phyloP scores from a whole-genome alignment of 1,140 invertebrate genomes.

The Chymomyza costata region DNA sequence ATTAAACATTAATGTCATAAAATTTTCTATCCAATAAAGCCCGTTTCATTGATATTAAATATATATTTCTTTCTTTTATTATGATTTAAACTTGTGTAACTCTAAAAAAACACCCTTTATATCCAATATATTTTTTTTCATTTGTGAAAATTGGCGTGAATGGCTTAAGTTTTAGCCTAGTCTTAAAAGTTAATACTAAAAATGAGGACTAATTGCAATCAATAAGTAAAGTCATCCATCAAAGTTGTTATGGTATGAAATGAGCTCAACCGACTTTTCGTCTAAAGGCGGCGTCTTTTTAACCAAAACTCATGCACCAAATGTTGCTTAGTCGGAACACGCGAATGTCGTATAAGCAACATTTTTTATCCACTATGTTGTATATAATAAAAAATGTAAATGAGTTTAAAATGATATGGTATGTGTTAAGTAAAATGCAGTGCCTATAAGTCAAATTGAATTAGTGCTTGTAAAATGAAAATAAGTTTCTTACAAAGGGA shows the following conservation, averaged over 20 bases:
- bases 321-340: constrained; percentile 41
- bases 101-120: no score
- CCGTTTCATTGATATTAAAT: no score
- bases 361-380: constrained; percentile 23
- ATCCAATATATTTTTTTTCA: no score
- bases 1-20: no score
- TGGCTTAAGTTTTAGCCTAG: no score
- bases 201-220: constrained; percentile 65
- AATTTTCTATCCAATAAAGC: no score
- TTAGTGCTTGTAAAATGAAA: constrained; percentile 39
- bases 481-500: no score
- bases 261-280: constrained; percentile 1
- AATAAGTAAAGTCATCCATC: constrained; percentile 69
- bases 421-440: constrained; percentile 22
- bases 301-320: constrained; percentile 27
- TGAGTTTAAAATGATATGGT: constrained; percentile 20
- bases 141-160: no score
- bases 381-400: constrained; percentile 61
- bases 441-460: constrained; percentile 36
- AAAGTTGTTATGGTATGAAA: constrained; percentile 20
- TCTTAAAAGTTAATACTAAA: no score
- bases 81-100: no score
- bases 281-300: constrained; percentile 49
- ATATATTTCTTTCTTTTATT: no score
- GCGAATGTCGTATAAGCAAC: constrained; percentile 67